Evolutionary conservation across 2,797 vertebrate species (phyloP), one percentile per base, ranked within the genome.

Genomic region (Syngnathus rostellatus): DNA sequence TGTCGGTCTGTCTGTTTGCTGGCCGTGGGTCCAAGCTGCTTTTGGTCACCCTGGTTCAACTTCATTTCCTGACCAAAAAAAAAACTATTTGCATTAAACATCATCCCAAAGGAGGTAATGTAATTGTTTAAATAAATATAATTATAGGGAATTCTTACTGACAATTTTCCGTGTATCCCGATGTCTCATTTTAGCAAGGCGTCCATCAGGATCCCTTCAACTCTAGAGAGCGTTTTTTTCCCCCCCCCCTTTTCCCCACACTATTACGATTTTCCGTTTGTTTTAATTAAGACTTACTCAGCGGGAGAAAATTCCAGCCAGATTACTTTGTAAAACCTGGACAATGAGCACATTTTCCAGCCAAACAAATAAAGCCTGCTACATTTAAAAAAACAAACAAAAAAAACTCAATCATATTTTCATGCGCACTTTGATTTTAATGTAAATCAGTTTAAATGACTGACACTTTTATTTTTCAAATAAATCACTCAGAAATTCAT

Each of bases 241-340:
- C 66, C 75, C 81, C n/a, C n/a, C 23, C 23, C 23, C 23, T 75
- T 83, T 79, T 80, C 83, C 83, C 75, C 80, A 85, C 84, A 76
- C 84, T 86, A 75, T 83, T 87, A 89, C 88, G 87, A 91, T 91
- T 92, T 93, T 93, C 92, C 91, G 89, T 88, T 88, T 84, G 87
- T 89, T 92, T 92, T 93, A 93, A 93, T 93, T 92, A 92, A 92
- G 90, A 88, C 82, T 88, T 70, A 80, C 91, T 73, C 92, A 92
- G 91, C 89, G 80, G 91, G 91, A 87, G 82, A 87, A 89, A 89
- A 92, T 93, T 93, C 92, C 90, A 76, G 80, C 77, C 87, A 90
- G 92, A 91, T 93, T 93, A 92, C 87, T 84, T 79, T 75, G 84
- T 89, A 90, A 89, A 88, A 90, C 88, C 83, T 73, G 79, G 85